These are phyloP conservation scores for Macrotrachela quadricornifera DNA, from an alignment of 1,140 invertebrate species.

Conservation along the genomic window DNA sequence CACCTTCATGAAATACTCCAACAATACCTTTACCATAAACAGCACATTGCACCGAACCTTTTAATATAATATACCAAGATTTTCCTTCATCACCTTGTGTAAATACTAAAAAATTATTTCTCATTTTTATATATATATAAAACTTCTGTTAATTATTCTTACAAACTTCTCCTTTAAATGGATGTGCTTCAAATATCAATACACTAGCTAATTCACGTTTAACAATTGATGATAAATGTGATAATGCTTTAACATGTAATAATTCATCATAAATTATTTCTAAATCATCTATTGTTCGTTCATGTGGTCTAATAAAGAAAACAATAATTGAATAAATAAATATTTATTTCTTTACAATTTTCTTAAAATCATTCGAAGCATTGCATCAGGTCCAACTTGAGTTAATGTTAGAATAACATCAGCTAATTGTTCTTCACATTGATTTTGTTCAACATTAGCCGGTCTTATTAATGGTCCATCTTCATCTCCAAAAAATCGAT, in stretches of 20 bases:
- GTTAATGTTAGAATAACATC: slow-evolving; percentile 43
- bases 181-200: slow-evolving; percentile 57
- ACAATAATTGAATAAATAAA: background rate
- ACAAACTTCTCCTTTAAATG: slow-evolving; percentile 38
- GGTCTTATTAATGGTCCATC: slow-evolving; percentile 34
- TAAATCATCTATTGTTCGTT: slow-evolving; percentile 52
- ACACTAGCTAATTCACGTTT: slow-evolving; percentile 57
- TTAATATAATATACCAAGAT: slow-evolving; percentile 65
- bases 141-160: too few relatives aligned
- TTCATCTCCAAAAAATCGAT: slow-evolving; percentile 50
- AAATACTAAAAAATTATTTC: slow-evolving; percentile 41
- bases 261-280: slow-evolving; percentile 66
- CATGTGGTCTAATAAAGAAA: slow-evolving; percentile 37
- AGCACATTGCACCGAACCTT: slow-evolving; percentile 61
- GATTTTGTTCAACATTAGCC: slow-evolving; percentile 14
- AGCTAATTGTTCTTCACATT: slow-evolving; percentile 34
- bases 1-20: slow-evolving; percentile 56
- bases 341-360: slow-evolving; percentile 47
- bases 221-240: slow-evolving; percentile 58
- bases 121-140: too few relatives aligned
- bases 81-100: slow-evolving; percentile 69
- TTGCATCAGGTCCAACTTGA: slow-evolving; percentile 48
- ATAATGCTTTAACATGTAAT: slow-evolving; percentile 54
- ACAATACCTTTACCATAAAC: slow-evolving; percentile 66
- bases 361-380: slow-evolving; percentile 52